A percentile compares a stretch with the other conserved stretches of the same genome.
These are phyloP conservation scores for Acinonyx jubatus DNA, from an alignment of 2,113 vertebrate species.

Conservation along the genomic window DNA sequence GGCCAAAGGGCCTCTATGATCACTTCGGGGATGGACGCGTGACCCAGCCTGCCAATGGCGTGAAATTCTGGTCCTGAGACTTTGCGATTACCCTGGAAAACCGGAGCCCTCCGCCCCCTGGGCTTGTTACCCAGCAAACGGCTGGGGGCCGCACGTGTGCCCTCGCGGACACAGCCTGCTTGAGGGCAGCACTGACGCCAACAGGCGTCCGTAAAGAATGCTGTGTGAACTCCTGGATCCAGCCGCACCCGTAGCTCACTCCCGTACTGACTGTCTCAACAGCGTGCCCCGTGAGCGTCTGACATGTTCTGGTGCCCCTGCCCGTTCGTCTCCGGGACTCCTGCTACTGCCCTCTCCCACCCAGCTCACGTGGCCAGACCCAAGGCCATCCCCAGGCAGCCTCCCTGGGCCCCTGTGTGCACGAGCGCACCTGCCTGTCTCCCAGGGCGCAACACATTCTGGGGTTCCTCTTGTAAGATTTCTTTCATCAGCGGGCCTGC, in stretches of 20 bases:
- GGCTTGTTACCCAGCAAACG: no score
- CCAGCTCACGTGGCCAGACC: rapidly evolving
- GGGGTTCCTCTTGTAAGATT: background rate
- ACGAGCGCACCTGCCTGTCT: rapidly evolving
- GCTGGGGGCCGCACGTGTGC: background rate
- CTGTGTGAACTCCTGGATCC: background rate
- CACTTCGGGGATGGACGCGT: background rate
- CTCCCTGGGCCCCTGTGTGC: no score
- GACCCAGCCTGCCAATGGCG: background rate
- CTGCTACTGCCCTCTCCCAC: no score
- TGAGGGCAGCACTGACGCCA: background rate
- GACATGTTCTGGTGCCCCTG: background rate
- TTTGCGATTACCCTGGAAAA: background rate
- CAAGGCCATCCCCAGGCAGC: no score
- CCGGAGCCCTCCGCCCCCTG: background rate
- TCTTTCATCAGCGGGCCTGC: no score
- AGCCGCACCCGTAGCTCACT: background rate
- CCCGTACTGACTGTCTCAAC: background rate
- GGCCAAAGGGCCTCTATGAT: background rate
- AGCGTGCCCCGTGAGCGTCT: rapidly evolving
- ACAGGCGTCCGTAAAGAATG: background rate
- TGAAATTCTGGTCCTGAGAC: background rate
- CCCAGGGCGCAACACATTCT: no score
- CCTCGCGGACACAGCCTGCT: background rate
- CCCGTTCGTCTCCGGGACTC: no score